Base-by-base conservation (phyloP, 2,888 invertebrate species). In the Alviniconcha strummeri region DNA sequence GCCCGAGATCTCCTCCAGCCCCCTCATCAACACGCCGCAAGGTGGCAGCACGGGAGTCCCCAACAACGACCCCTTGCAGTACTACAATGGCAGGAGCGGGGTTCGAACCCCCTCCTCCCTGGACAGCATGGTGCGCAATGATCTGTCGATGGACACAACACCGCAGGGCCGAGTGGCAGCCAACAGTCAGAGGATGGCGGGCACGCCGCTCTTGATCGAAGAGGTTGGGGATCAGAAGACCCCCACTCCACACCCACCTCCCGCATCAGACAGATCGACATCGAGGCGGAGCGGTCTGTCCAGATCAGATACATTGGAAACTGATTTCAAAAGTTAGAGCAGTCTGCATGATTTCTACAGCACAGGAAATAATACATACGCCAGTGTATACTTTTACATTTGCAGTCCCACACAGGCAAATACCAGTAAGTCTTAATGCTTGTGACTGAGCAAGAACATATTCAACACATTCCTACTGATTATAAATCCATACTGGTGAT, bases 1-100 rank as follows among this genome's bases (percentile, higher is more conserved):
- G 71, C 91, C 91, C 15, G 89, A 90, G 81, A 90, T 91, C 78
- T 89, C 88, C 64, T 85, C 89, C 74, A 89, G 88, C 60, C 89
- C 90, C 3, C 87, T 91, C 57, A 88, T 91, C 60, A 88, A 90
- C 19, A 81, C 84, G 52, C 81, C 82, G 7, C 91, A 91, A 80
- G 90, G 90, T 19, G 57, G 87, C 78, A 88, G 88, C 76, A 89
- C 87, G 19, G 67, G 78, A 13, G 75, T 72, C 55, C 67, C 82
- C 52, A 84, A 84, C 81, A 84, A 85, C 56, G 79, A 72, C n/a
- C 57, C 81, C 5, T 9, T 52, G 15, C 54, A 55, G 55, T 52
- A 74, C 64, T 13, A 54, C 57, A 64, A 1, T 52, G 52, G 77
- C 11, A 77, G 19, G 36, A 55, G 15, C 15, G 54, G 6, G 8